Conservation (phyloP, 2,888 invertebrate species). For the Leptinotarsa rubiginosa region DNA sequence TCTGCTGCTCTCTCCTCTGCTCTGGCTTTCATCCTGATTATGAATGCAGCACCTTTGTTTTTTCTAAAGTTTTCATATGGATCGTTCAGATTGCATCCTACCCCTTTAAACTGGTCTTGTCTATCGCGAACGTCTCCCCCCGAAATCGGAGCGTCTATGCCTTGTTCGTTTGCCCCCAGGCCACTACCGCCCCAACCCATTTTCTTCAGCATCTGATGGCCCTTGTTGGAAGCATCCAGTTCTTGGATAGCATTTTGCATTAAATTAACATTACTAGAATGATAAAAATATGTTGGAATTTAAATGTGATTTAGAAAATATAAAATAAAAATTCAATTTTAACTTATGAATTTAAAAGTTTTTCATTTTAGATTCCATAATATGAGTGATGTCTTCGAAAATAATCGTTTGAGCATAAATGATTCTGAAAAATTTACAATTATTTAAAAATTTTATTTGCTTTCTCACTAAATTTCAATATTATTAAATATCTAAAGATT, state of each 20-base stretch:
- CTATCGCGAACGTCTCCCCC: slow-evolving; percentile 91
- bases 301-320: not conserved
- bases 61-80: slow-evolving; percentile 98
- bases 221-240: slow-evolving; percentile 91
- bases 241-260: slow-evolving; percentile 66
- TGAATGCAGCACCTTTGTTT: slow-evolving; percentile 94
- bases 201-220: slow-evolving; percentile 95
- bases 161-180: slow-evolving; percentile 93
- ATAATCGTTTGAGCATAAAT: not conserved
- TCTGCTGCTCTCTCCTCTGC: slow-evolving; percentile 79
- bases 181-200: slow-evolving; percentile 99
- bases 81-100: slow-evolving; percentile 92
- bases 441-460: not conserved
- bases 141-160: slow-evolving; percentile 93
- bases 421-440: not conserved
- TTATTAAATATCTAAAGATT: too few species aligned
- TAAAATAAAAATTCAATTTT: too few species aligned
- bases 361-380: too few species aligned
- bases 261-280: slow-evolving; percentile 51
- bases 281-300: slow-evolving; percentile 38
- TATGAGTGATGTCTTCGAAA: too few species aligned
- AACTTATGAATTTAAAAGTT: too few species aligned
- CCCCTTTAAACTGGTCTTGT: slow-evolving; percentile 93
- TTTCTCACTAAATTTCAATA: not conserved
- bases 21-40: slow-evolving; percentile 92